Conservation (phyloP, 2,113 vertebrate genomes). For the Caretta caretta region DNA sequence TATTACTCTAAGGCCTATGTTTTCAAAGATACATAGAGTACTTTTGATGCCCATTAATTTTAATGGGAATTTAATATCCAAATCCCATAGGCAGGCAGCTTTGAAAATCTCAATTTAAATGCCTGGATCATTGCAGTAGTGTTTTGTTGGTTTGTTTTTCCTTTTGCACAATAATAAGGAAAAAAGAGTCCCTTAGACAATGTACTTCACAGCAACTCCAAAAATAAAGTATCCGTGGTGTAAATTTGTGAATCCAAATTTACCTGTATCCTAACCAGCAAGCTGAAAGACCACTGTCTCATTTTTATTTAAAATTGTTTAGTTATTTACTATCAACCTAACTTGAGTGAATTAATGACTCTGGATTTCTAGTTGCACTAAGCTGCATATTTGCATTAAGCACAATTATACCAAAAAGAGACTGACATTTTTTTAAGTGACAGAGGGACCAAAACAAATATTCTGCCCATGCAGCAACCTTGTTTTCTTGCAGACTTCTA, state of each 20-base stretch:
- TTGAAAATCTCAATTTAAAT: background rate
- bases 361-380: background rate
- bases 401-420: background rate
- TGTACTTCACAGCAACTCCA: background rate
- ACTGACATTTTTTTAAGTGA: background rate
- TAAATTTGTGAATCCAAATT: background rate
- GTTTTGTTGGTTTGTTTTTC: background rate
- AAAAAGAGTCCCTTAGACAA: background rate
- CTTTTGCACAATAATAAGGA: background rate
- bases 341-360: background rate
- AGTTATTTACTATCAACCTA: background rate
- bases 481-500: constrained; percentile 38
- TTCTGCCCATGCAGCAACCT: background rate
- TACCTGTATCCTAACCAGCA: background rate
- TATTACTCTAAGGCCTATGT: background rate
- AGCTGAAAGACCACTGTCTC: background rate
- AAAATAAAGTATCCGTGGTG: background rate
- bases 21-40: background rate
- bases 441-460: constrained; percentile 15
- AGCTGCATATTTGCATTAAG: background rate
- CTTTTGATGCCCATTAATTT: background rate
- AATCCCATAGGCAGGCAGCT: background rate
- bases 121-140: background rate
- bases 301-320: background rate
- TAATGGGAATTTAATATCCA: background rate